These are phyloP conservation scores for Stegana nigrithorax DNA, from an alignment of 2,888 invertebrate genomes.

Conservation along the genomic window DNA sequence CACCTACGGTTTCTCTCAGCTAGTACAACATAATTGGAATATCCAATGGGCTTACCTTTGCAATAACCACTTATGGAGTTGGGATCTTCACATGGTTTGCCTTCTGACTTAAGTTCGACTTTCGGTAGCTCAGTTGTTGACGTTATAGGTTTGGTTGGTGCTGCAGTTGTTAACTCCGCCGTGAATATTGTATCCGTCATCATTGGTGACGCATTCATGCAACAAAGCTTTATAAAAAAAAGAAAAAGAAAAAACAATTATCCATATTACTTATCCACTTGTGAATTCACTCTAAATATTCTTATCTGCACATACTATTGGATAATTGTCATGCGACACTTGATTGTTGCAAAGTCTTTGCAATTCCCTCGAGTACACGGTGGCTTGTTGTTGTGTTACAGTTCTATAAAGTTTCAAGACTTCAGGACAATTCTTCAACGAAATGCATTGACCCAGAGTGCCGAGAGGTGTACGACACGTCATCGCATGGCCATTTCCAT, in stretches of 20 bases:
- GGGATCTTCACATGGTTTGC: slow-evolving; percentile 25
- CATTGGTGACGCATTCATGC: slow-evolving; percentile 37
- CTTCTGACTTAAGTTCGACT: not conserved
- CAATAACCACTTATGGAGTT: slow-evolving; percentile 33
- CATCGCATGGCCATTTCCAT: not conserved
- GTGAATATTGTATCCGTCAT: slow-evolving; percentile 13
- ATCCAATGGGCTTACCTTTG: slow-evolving; percentile 25
- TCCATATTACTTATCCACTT: too few species aligned
- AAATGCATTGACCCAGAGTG: slow-evolving; percentile 48
- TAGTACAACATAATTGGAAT: too few species aligned
- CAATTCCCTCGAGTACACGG: slow-evolving; percentile 42
- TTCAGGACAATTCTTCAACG: slow-evolving; percentile 48
- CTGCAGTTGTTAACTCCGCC: slow-evolving; percentile 19
- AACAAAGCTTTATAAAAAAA: not conserved
- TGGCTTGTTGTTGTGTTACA: slow-evolving; percentile 39
- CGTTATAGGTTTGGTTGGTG: too few species aligned
- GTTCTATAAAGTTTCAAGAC: slow-evolving; percentile 45
- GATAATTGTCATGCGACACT: slow-evolving; percentile 47
- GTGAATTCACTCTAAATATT: not conserved
- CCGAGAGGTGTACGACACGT: slow-evolving; percentile 50
- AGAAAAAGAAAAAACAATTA: too few species aligned
- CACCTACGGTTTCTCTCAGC: too few species aligned
- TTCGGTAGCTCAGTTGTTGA: slow-evolving; percentile 25
- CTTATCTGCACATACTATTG: slow-evolving; percentile 43
- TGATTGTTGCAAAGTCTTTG: slow-evolving; percentile 49